Conservation (phyloP, 1,140 invertebrate species). For the Colletes latitarsis region DNA sequence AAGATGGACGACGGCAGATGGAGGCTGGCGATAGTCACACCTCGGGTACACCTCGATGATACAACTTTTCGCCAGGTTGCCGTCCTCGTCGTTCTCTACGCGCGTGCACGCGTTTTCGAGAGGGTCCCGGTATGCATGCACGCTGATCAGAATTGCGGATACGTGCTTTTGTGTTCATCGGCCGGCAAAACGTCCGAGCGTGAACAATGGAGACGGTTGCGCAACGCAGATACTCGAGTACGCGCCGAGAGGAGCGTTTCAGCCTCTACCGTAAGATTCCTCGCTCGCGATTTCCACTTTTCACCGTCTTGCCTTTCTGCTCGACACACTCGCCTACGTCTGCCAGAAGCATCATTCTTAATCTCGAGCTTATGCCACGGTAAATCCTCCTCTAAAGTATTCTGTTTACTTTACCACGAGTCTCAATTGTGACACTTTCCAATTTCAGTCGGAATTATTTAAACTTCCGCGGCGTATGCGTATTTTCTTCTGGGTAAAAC, state of each 20-base stretch:
- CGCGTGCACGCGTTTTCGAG: conserved; percentile 49
- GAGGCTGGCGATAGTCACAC: conserved; percentile 76
- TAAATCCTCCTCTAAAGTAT: too few species aligned
- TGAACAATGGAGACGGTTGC: conserved; percentile 70
- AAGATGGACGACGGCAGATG: conserved; percentile 62
- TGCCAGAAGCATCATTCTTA: too few species aligned
- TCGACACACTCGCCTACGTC: too few species aligned
- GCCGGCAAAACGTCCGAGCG: conserved; percentile 73
- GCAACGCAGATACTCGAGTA: conserved; percentile 58
- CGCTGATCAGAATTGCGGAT: conserved; percentile 72
- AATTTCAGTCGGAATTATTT: too few species aligned
- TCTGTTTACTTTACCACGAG: too few species aligned
- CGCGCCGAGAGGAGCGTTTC: neutral
- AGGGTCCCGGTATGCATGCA: conserved; percentile 42
- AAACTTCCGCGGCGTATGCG: too few species aligned
- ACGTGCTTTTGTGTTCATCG: conserved; percentile 75
- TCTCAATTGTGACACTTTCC: too few species aligned
- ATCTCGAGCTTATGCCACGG: too few species aligned
- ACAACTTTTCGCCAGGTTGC: conserved; percentile 63
- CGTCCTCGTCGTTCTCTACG: neutral
- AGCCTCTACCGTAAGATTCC: neutral
- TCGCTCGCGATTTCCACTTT: conserved; percentile 13
- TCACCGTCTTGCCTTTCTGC: too few species aligned
- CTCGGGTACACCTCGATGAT: conserved; percentile 66
- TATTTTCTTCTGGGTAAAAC: too few species aligned